These are phyloP conservation scores for Heteronetta atricapilla DNA, from an alignment of 2,113 vertebrate genomes.

Conservation along the genomic window DNA sequence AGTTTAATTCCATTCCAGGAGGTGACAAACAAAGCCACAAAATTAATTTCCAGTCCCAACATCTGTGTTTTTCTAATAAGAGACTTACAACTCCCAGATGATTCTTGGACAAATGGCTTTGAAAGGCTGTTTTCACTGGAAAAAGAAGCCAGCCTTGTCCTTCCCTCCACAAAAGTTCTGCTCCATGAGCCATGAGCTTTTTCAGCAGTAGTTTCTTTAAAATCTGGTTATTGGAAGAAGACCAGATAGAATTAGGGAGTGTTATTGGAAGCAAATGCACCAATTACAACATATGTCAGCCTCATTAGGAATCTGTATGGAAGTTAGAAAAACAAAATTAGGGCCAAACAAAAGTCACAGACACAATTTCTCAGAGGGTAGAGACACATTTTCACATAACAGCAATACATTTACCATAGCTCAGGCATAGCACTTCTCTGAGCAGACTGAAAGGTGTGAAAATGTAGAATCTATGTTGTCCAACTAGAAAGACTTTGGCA, in stretches of 20 bases:
- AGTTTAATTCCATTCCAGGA: constrained; percentile 32
- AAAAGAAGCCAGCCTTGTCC: neutral
- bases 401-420: neutral
- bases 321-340: neutral
- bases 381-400: neutral
- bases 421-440: neutral
- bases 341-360: neutral
- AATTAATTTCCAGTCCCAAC: constrained; percentile 40
- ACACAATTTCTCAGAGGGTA: neutral
- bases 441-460: neutral
- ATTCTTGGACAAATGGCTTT: constrained; percentile 28
- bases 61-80: constrained; percentile 22
- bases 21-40: constrained; percentile 1
- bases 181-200: neutral
- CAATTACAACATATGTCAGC: neutral
- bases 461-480: neutral
- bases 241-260: neutral
- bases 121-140: constrained; percentile 30
- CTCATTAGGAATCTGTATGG: neutral
- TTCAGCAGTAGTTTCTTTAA: constrained; percentile 38
- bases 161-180: neutral
- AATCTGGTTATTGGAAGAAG: neutral
- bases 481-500: neutral
- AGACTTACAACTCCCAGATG: constrained; percentile 33
- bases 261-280: neutral